These are phyloP conservation scores for Mactromeris polynyma DNA, from an alignment of 2,888 invertebrate genomes.

Conservation along the genomic window DNA sequence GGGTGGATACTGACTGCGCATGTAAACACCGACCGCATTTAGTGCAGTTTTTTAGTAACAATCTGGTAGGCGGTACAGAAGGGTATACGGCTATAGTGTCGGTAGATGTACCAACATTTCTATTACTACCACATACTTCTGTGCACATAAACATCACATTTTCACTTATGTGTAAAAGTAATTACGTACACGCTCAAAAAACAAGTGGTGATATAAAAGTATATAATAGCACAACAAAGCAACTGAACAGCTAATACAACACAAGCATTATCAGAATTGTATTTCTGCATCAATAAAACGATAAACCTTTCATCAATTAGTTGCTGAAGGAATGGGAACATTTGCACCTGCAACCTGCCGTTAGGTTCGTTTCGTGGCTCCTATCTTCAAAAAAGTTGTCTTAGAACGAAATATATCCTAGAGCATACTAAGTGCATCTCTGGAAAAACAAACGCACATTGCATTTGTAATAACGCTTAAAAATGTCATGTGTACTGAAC, in stretches of 20 bases:
- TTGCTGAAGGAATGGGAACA: not conserved
- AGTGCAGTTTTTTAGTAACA: too few species aligned
- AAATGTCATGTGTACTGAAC: not conserved
- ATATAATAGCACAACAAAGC: not conserved
- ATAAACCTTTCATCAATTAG: not conserved
- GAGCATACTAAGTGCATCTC: not conserved
- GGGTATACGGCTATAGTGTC: too few species aligned
- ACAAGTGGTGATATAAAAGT: not conserved
- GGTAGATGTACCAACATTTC: too few species aligned
- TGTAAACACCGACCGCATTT: too few species aligned
- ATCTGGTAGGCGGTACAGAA: too few species aligned
- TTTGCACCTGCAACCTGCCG: not conserved
- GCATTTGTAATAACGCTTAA: not conserved
- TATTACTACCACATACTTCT: too few species aligned
- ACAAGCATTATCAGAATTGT: not conserved
- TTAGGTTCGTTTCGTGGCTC: not conserved
- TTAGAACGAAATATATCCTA: not conserved
- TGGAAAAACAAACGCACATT: not conserved
- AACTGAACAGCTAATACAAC: not conserved
- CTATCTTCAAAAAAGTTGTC: not conserved
- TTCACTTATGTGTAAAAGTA: not conserved
- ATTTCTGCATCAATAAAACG: not conserved
- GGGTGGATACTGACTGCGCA: too few species aligned
- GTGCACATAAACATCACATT: not conserved
- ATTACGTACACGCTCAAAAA: not conserved